Evolutionary conservation across 2,797 vertebrate genomes (phyloP), one percentile per base, ranked within the genome.

Genomic region (Danio albolineatus): DNA sequence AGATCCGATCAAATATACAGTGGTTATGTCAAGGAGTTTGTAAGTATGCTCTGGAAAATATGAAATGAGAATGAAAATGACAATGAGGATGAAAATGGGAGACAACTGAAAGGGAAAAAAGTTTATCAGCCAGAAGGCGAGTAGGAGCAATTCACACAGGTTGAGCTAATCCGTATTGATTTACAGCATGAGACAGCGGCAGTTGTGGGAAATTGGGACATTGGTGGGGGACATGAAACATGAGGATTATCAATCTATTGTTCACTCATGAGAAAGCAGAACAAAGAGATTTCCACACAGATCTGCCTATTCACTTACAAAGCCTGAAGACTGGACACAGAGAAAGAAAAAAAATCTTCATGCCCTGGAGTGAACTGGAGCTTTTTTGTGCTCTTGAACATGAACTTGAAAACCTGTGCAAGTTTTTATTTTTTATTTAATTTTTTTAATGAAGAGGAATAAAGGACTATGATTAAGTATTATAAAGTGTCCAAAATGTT

Each of bases 171-270:
- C 73, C 84, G 70, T 86, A 88, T 79, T 85, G 84, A 91, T 85
- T 83, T 83, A 83, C 76, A 82, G 51, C 14, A 39, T 66, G 65
- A 70, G 85, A 75, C 78, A 83, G 67, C 76, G 79, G 65, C 54
- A 84, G 81, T 80, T 80, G 81, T 56, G 86, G 80, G 85, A 88
- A 86, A 66, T 57, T 69, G 73, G 77, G 79, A 70, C 79, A 21
- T 54, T 74, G 75, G 76, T 65, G 71, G 41, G 73, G 28, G 16
- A 36, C 70, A 77, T 84, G 91, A 88, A 93, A 93, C 86, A 82
- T 85, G 91, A 94, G 92, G 85, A 85, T 86, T 90, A 83, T 82
- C 85, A 84, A 88, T 91, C 90, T 86, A 89, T 91, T 92, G 91
- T 92, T 56, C 80, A 70, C 75, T 87, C 87, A 75, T 91, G 90